Percentiles rank a stretch among this genome's conserved stretches.
These are phyloP conservation scores for Podarcis siculus DNA, from an alignment of 2,797 vertebrate species.

Conservation along the genomic window DNA sequence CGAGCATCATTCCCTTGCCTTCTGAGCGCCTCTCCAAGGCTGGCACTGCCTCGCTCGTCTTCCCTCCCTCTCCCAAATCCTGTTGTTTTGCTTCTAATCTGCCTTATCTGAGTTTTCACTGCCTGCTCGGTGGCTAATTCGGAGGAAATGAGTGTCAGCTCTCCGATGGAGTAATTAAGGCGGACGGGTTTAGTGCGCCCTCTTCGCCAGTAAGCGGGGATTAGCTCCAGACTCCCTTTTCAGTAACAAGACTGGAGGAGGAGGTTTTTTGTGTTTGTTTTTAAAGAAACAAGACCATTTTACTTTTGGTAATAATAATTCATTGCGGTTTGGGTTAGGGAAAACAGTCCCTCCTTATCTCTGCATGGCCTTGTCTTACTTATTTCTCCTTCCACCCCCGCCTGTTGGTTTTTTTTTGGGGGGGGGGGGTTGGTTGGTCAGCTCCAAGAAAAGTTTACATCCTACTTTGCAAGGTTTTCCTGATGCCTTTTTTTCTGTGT, in stretches of 20 bases:
- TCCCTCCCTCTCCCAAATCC: neutral
- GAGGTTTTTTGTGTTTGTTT: too few species aligned
- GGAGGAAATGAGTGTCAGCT: constrained; percentile 43
- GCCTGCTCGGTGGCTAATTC: constrained; percentile 45
- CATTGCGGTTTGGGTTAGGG: neutral
- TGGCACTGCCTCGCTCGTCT: constrained; percentile 22
- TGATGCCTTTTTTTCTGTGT: neutral
- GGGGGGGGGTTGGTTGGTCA: neutral
- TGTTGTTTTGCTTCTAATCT: neutral
- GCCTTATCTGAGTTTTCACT: neutral
- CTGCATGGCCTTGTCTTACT: neutral
- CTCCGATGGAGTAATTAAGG: constrained; percentile 20
- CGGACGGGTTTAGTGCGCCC: neutral
- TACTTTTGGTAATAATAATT: neutral
- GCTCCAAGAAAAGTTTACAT: constrained; percentile 1
- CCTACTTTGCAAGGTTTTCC: neutral
- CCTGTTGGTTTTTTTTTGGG: too few species aligned
- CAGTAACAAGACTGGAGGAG: neutral
- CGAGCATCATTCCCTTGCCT: too few species aligned
- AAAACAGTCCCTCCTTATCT: neutral
- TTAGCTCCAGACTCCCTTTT: constrained; percentile 1
- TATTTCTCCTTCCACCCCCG: neutral
- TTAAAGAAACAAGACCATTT: neutral
- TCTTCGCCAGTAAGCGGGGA: constrained; percentile 14
- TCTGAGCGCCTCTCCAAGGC: neutral